These are phyloP conservation scores for Lasioglossum zephyrum DNA, from an alignment of 2,888 invertebrate species.

Conservation along the genomic window DNA sequence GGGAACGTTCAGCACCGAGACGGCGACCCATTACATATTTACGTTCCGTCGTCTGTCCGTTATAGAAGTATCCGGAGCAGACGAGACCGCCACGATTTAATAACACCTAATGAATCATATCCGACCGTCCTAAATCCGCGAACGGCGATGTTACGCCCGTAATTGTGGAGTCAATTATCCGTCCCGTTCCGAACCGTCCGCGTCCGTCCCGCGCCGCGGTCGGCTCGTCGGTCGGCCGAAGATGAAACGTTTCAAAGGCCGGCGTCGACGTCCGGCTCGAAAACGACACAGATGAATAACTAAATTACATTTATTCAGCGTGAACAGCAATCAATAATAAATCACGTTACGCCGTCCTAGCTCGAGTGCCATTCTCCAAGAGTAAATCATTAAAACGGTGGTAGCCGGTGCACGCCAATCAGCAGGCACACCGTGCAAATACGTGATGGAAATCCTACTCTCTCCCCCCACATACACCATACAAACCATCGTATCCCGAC, in stretches of 20 bases:
- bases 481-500: conserved; percentile 17
- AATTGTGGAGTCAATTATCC: not conserved
- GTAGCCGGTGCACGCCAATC: conserved; percentile 67
- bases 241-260: conserved; percentile 6
- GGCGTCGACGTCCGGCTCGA: not conserved
- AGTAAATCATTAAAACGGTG: conserved; percentile 72
- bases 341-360: conserved; percentile 59
- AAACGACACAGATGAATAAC: conserved; percentile 25
- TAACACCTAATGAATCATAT: not conserved
- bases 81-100: not conserved
- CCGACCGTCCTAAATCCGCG: not conserved
- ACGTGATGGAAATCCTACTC: conserved; percentile 62
- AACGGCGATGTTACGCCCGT: not conserved
- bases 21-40: conserved; percentile 65
- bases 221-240: not conserved
- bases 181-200: not conserved
- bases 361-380: conserved; percentile 67
- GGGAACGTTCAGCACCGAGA: conserved; percentile 67
- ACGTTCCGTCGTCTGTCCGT: conserved; percentile 49
- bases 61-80: conserved; percentile 9
- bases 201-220: not conserved
- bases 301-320: conserved; percentile 50
- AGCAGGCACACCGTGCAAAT: conserved; percentile 71
- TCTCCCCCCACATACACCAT: not conserved
- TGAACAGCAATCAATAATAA: conserved; percentile 68